These are phyloP conservation scores for Scotopteryx bipunctaria DNA, from an alignment of 2,888 invertebrate species.

Conservation along the genomic window DNA sequence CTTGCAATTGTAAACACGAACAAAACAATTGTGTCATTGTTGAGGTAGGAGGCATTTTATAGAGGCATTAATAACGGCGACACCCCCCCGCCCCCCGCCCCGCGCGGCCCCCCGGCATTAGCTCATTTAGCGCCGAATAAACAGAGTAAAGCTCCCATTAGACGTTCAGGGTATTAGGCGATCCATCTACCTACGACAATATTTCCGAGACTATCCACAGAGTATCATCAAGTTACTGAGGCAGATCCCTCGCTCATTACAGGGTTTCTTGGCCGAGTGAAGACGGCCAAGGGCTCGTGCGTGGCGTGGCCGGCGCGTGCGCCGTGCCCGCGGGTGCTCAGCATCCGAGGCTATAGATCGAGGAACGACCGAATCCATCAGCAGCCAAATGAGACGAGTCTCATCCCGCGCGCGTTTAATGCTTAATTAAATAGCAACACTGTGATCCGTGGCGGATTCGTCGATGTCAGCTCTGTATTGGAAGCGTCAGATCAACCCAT, in stretches of 20 bases:
- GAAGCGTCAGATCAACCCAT: too few species aligned
- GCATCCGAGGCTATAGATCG: conserved; percentile 19
- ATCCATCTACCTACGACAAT: conserved; percentile 19
- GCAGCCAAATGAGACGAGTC: conserved; percentile 6
- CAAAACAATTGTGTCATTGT: too few species aligned
- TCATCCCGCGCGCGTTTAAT: not conserved
- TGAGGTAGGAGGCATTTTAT: too few species aligned
- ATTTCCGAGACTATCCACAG: too few species aligned
- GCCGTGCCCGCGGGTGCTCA: too few species aligned
- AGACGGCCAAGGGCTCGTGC: too few species aligned
- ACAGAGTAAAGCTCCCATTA: conserved; percentile 1
- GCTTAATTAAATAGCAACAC: not conserved
- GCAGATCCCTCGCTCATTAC: too few species aligned
- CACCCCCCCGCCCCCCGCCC: not conserved
- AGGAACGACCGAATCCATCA: conserved; percentile 18
- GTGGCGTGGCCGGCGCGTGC: too few species aligned
- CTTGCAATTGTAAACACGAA: too few species aligned
- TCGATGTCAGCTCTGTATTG: not conserved
- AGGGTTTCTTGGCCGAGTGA: too few species aligned
- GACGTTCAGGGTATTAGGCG: conserved; percentile 18
- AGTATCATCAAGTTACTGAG: too few species aligned
- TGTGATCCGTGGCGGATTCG: not conserved
- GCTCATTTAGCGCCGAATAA: conserved; percentile 1
- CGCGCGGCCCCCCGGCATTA: not conserved
- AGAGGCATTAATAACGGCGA: too few species aligned